Evolutionary conservation across 2,797 vertebrate genomes (phyloP).

Genomic region (Tauraco hartlaubi): DNA sequence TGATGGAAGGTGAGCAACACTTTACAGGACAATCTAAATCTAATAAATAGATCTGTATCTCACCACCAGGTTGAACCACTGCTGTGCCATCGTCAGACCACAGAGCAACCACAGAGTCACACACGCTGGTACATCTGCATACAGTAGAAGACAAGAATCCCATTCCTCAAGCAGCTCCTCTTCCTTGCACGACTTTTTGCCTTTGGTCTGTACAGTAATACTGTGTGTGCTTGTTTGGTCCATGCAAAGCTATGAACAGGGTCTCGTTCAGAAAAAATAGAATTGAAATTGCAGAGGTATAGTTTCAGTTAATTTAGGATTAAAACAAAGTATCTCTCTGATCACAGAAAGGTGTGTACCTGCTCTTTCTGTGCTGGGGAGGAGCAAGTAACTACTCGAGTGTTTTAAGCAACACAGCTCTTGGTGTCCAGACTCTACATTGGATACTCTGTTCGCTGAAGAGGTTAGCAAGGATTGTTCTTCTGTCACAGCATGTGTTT

Average conservation of each 20-base stretch:
- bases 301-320: neutral
- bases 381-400: neutral
- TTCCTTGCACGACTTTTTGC: constrained; percentile 58
- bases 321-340: constrained; percentile 21
- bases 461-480: constrained; percentile 31
- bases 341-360: constrained; percentile 24
- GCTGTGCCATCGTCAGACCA: constrained; percentile 48
- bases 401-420: constrained; percentile 29
- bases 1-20: constrained; percentile 52
- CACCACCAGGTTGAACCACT: constrained; percentile 58
- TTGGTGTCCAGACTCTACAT: neutral
- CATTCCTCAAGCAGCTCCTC: constrained; percentile 70
- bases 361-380: neutral
- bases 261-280: constrained; percentile 66
- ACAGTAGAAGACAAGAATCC: constrained; percentile 39
- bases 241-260: constrained; percentile 77
- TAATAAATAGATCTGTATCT: constrained; percentile 50
- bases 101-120: constrained; percentile 68
- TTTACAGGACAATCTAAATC: constrained; percentile 63
- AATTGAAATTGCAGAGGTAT: constrained; percentile 31
- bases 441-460: neutral
- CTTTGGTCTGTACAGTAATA: constrained; percentile 75
- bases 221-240: constrained; percentile 75
- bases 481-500: constrained; percentile 5
- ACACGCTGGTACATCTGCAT: constrained; percentile 11